phyloP scores from a whole-genome alignment of 2,888 invertebrate genomes.

The Drosophila suboccidentalis region DNA sequence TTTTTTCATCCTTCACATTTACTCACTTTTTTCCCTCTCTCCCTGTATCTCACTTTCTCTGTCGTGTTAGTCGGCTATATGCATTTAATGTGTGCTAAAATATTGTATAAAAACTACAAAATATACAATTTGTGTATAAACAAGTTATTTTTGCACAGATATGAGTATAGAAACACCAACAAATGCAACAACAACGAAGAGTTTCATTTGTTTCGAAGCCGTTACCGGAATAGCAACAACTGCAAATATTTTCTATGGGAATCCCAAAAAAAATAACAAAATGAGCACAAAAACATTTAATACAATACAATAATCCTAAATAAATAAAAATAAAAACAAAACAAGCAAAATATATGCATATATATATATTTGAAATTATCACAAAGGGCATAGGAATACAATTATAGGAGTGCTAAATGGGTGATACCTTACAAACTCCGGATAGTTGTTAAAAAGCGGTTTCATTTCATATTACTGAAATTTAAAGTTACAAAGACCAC shows the following conservation, averaged over 20 bases:
- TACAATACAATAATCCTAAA: slow-evolving; percentile 30
- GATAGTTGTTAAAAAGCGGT: not conserved
- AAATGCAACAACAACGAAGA: not conserved
- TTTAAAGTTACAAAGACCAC: not conserved
- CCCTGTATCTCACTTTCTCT: not conserved
- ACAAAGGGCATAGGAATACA: slow-evolving; percentile 1
- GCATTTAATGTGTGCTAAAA: slow-evolving; percentile 22
- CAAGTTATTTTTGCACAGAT: slow-evolving; percentile 44
- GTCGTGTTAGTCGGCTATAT: slow-evolving; percentile 12
- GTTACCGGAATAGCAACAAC: slow-evolving; percentile 18
- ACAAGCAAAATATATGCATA: not conserved
- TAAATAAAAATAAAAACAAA: slow-evolving; percentile 16
- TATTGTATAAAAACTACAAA: slow-evolving; percentile 16
- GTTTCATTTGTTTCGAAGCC: slow-evolving; percentile 13
- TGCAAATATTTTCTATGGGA: slow-evolving; percentile 45
- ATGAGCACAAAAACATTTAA: slow-evolving; percentile 27
- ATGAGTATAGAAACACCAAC: slow-evolving; percentile 16
- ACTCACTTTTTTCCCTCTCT: not conserved
- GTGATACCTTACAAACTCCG: not conserved
- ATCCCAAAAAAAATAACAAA: slow-evolving; percentile 20
- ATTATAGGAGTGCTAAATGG: not conserved
- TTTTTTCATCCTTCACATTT: slow-evolving; percentile 15
- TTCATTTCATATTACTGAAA: not conserved
- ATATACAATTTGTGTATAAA: slow-evolving; percentile 42
- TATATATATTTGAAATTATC: slow-evolving; percentile 1